Percentiles rank a stretch among this genome's conserved stretches.
phyloP scores from a whole-genome alignment of 2,888 invertebrate genomes.

The Sarcophaga subvicina region DNA sequence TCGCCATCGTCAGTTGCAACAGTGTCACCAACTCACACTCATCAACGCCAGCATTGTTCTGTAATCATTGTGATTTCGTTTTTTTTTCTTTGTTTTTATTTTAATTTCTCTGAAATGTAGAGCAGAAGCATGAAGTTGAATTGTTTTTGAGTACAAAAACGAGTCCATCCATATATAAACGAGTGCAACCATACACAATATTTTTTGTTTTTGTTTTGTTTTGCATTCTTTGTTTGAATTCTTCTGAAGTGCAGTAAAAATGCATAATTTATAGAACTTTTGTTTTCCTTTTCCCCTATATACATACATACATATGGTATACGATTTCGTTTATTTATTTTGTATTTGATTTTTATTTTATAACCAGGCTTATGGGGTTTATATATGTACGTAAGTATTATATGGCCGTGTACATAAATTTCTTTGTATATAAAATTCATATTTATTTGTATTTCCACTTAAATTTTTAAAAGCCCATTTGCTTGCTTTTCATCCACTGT shows the following conservation, averaged over 20 bases:
- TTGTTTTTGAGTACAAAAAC: constrained; percentile 1
- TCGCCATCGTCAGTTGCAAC: constrained; percentile 22
- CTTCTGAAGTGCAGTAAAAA: constrained; percentile 65
- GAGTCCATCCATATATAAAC: neutral
- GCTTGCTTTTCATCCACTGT: constrained; percentile 33
- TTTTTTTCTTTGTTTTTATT: neutral
- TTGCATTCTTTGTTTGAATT: constrained; percentile 22
- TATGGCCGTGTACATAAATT: neutral
- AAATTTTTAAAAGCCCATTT: constrained; percentile 49
- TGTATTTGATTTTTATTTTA: neutral
- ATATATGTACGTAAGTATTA: constrained; percentile 18
- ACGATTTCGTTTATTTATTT: neutral
- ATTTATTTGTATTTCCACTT: constrained; percentile 38
- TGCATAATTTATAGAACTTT: constrained; percentile 68
- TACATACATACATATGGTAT: neutral
- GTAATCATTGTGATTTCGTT: neutral
- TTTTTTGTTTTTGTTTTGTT: neutral
- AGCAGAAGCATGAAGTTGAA: constrained; percentile 52
- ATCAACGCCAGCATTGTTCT: constrained; percentile 52
- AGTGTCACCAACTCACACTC: constrained; percentile 47
- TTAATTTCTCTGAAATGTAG: constrained; percentile 51
- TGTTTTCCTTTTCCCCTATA: constrained; percentile 58
- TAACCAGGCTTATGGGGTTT: neutral
- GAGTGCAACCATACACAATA: constrained; percentile 37
- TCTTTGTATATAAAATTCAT: constrained; percentile 7